A percentile compares a stretch with the other conserved stretches of the same genome.
These are phyloP conservation scores for Oreocharis arfaki DNA, from an alignment of 2,113 vertebrate genomes.

Conservation along the genomic window DNA sequence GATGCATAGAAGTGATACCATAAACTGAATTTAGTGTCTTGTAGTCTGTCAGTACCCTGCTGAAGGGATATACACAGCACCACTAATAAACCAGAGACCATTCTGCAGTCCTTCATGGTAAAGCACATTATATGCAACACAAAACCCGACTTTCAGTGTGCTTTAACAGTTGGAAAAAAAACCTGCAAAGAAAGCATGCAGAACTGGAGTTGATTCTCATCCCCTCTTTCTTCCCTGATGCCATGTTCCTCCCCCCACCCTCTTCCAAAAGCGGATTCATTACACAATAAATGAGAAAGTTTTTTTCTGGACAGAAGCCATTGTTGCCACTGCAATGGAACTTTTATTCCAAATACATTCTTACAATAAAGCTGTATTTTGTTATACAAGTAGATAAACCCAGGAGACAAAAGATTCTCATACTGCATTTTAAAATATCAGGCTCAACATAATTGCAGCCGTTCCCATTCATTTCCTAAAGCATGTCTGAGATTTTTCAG, in stretches of 20 bases:
- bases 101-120: not conserved
- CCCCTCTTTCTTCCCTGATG: not conserved
- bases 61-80: not conserved
- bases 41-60: not conserved
- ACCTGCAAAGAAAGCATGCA: not conserved
- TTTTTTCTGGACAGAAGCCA: not conserved
- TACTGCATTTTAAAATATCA: not conserved
- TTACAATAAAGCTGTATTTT: slow-evolving; percentile 23
- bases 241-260: not conserved
- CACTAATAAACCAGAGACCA: not conserved
- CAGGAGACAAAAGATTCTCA: not conserved
- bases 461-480: not conserved
- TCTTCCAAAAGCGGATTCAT: not conserved
- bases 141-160: not conserved
- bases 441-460: not conserved
- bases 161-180: not conserved
- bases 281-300: not conserved
- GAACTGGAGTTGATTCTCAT: not conserved
- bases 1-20: not conserved
- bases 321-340: slow-evolving; percentile 3
- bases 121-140: not conserved
- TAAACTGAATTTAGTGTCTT: not conserved
- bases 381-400: not conserved
- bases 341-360: slow-evolving; percentile 50
- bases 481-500: not conserved